Evolutionary conservation across 2,113 vertebrate species (phyloP), one percentile per base, ranked within the genome.

Genomic region (Balaenoptera acutorostrata): DNA sequence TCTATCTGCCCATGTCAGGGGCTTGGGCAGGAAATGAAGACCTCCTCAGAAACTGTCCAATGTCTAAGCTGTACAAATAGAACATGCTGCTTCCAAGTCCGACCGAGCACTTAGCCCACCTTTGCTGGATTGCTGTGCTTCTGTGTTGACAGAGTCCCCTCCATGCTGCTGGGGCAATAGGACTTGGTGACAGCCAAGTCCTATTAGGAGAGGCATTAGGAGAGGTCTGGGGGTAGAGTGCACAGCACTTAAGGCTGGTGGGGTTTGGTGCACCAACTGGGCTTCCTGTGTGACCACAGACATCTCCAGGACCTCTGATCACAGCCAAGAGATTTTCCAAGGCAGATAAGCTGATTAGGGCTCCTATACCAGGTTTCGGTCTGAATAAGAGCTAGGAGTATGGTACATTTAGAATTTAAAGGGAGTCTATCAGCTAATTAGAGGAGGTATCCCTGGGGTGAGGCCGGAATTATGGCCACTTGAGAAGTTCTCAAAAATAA

Each of bases 401-500:
- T 55, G 80, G 75, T 90, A 69, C 3, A 39, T 39, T 90, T 94
- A 69, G 69, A 90, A 92, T 80, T 87, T 92, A 75, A 71, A 74
- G 39, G 36, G 88, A 68, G 20, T 71, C 44, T 52, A 82, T 55
- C 46, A 77, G 55, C 41, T 93, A 82, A 88, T 97, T 82, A 95
- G 36, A 80, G 83, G 44, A 80, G 41, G 33, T 63, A 29, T 10
- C 89, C 78, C 94, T 83, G 68, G 44, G 66, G 31, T 69, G 15
- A 57, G 21, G 36, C 44, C 18, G 18, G 89, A 95, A 91, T 92
- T 83, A 89, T 41, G 63, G 87, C 44, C 80, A 86, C 86, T 96
- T 92, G 66, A 96, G 86, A 89, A 88, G 39, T 78, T 96, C 86
- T 95, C 55, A 78, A 92, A 91, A 96, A 82, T 69, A 95, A 86